A percentile compares a stretch with the other conserved stretches of the same genome.
Evolutionary conservation across 1,140 invertebrate species (phyloP).

Genomic region (Drosophila tsacasi): DNA sequence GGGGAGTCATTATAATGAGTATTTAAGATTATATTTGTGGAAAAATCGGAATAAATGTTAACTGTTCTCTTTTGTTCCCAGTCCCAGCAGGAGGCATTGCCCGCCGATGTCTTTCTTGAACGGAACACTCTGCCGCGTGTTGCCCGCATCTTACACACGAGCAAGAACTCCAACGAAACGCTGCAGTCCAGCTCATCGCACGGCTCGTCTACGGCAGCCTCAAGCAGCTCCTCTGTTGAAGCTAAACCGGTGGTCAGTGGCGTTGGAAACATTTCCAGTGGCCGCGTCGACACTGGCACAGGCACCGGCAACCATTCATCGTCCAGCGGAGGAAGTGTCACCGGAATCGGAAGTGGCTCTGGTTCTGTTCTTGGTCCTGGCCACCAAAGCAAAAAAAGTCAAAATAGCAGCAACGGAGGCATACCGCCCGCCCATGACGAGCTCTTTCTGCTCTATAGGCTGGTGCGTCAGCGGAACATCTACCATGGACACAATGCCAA

Average conservation of each 20-base stretch:
- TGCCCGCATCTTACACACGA: slow-evolving; percentile 84
- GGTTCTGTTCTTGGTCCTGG: slow-evolving; percentile 22
- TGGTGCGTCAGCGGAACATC: slow-evolving; percentile 76
- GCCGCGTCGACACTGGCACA: slow-evolving; percentile 22
- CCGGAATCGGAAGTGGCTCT: slow-evolving; percentile 41
- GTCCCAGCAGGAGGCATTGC: slow-evolving; percentile 70
- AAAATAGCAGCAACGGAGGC: slow-evolving; percentile 33
- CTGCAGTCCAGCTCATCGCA: slow-evolving; percentile 83
- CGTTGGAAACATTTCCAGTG: slow-evolving; percentile 16
- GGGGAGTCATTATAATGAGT: background rate
- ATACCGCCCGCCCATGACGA: slow-evolving; percentile 62
- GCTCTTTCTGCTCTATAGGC: slow-evolving; percentile 79
- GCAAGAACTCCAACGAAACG: slow-evolving; percentile 77
- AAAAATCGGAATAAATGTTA: background rate
- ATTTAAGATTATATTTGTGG: background rate
- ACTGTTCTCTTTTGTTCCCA: background rate
- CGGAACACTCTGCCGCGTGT: slow-evolving; percentile 87
- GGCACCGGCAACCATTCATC: slow-evolving; percentile 63
- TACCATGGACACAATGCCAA: slow-evolving; percentile 84
- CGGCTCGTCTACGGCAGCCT: slow-evolving; percentile 77
- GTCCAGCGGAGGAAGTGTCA: slow-evolving; percentile 59
- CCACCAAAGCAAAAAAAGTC: slow-evolving; percentile 35
- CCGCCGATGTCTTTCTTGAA: slow-evolving; percentile 86
- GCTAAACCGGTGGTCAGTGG: slow-evolving; percentile 27
- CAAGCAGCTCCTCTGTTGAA: slow-evolving; percentile 71